Evolutionary conservation across 1,140 invertebrate genomes (phyloP), one percentile per base, ranked within the genome.

Genomic region (Globodera rostochiensis): DNA sequence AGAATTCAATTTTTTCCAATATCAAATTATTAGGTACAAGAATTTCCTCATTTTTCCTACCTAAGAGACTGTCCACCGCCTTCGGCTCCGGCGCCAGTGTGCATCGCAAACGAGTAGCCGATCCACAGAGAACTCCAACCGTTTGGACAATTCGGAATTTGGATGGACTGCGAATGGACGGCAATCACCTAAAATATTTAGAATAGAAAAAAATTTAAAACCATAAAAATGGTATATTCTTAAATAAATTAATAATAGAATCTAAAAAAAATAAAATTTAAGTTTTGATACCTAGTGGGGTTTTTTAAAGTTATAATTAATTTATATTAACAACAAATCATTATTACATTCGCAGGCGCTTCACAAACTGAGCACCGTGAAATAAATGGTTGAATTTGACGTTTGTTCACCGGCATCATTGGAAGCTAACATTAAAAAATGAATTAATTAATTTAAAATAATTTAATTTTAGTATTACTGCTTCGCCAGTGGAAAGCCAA

Each of bases 21-120:
- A 36, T 36, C 36, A 36, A 36, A 2, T 36, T 36, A 3, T 36
- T 36, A 36, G 1, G 36, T 3, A 36, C 36, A 46, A 75, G 5
- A 75, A 66, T 13, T 4, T 13, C 19, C 19, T 19, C 47, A 21
- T 70, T 21, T 9, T 9, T 77, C n/a, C 3, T 45, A 86, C 86
- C 95, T 94, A 78, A 98, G 90, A 0, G 94, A 94, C 91, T 98
- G 96, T 15, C 96, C 96, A 83, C 96, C 96, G 73, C 96, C 96
- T 90, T 97, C 94, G 11, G 95, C 95, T 84, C 96, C 96, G 73
- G 95, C 95, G 80, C 94, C 96, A 69, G 96, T 98, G 90, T 98
- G 96, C 97, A 90, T 89, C 69, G 88, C 88, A 82, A 89, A 90
- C 13, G 86, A 88, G 79, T 89, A 89, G 13, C 89, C 89, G 71